phyloP scores from a whole-genome alignment of 2,888 invertebrate genomes.

The Campaea margaritaria region DNA sequence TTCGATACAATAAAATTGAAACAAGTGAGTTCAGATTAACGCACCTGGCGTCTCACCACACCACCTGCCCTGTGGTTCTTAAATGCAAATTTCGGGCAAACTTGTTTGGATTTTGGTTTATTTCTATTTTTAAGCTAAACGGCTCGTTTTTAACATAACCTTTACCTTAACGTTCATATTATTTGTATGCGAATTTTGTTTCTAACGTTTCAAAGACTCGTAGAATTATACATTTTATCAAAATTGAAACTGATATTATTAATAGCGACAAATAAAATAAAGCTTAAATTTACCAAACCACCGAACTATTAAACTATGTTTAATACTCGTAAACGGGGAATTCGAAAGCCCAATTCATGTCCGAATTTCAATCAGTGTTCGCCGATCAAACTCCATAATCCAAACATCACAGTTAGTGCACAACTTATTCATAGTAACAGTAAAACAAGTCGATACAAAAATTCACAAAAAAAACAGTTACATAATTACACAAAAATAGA shows the following conservation, averaged over 20 bases:
- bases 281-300: slow-evolving; percentile 10
- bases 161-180: too few relatives aligned
- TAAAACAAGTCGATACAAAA: slow-evolving; percentile 8
- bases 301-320: slow-evolving; percentile 23
- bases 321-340: slow-evolving; percentile 16
- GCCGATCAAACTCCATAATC: slow-evolving; percentile 59
- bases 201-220: too few relatives aligned
- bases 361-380: slow-evolving; percentile 66
- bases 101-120: slow-evolving; percentile 40
- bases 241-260: not conserved
- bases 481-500: not conserved
- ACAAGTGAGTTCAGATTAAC: slow-evolving; percentile 30
- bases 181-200: too few relatives aligned
- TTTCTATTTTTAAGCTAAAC: slow-evolving; percentile 19
- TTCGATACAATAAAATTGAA: slow-evolving; percentile 27
- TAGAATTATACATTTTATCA: not conserved
- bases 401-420: slow-evolving; percentile 51
- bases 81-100: slow-evolving; percentile 49
- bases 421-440: slow-evolving; percentile 6
- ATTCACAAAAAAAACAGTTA: not conserved
- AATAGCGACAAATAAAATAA: not conserved
- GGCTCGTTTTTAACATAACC: too few relatives aligned
- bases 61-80: slow-evolving; percentile 45
- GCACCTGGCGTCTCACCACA: slow-evolving; percentile 50
- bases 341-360: slow-evolving; percentile 48